These are phyloP conservation scores for Pachydiplax longipennis DNA, from an alignment of 2,888 invertebrate species.

Conservation along the genomic window DNA sequence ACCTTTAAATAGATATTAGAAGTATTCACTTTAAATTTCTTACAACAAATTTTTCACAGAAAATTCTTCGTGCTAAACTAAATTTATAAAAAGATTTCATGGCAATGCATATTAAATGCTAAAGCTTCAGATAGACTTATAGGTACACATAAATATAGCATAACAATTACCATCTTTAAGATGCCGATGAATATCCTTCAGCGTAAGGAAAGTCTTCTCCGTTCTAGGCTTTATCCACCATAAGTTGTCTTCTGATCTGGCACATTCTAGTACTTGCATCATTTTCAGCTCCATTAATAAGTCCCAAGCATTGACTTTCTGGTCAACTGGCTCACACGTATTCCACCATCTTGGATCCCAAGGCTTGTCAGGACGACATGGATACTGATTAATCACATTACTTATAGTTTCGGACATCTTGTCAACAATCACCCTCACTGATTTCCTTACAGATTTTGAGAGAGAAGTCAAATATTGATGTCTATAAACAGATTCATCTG, in stretches of 20 bases:
- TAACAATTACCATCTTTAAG: background rate
- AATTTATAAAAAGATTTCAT: too few relatives aligned
- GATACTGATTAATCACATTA: background rate
- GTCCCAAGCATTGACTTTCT: background rate
- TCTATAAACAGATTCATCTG: background rate
- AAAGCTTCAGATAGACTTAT: too few relatives aligned
- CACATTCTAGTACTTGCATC: background rate
- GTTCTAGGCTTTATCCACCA: background rate
- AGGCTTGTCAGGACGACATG: background rate
- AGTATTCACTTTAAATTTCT: too few relatives aligned
- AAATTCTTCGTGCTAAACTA: too few relatives aligned
- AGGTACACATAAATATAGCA: background rate
- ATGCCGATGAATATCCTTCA: background rate
- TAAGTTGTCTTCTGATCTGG: background rate
- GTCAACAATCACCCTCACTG: background rate
- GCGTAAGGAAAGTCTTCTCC: background rate
- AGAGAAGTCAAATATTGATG: background rate
- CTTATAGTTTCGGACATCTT: background rate
- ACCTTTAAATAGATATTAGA: too few relatives aligned
- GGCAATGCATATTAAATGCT: too few relatives aligned
- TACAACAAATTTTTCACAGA: too few relatives aligned
- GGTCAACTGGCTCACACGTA: background rate
- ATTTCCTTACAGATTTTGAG: background rate
- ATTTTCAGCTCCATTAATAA: background rate
- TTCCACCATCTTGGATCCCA: conserved; percentile 35